Evolutionary conservation across 2,797 vertebrate genomes (phyloP), one percentile per base, ranked within the genome.

Genomic region (Phalloptychus januarius): DNA sequence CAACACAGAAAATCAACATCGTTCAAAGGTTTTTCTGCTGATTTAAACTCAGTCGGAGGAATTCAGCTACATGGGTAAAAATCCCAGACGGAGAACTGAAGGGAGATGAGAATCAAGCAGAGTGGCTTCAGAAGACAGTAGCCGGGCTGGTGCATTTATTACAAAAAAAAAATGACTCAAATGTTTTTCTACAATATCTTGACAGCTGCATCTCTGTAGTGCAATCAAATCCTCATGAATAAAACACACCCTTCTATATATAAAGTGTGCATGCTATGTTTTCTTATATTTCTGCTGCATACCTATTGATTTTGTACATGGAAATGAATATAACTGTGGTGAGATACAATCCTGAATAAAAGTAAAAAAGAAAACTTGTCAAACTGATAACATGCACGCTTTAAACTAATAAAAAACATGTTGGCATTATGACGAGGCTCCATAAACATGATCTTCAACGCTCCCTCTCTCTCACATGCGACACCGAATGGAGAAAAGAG

Each of bases 391-490:
- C 20, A 40, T 40, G 25, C 42, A 25, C 0, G 2, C 2, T 28
- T 10, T 44, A 67, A 71, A 28, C 23, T 44, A 72, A 80, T 38
- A 12, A 50, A 42, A 23, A 71, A 75, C 44, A 46, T 31, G 40
- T 28, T 52, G 36, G 50, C 4, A n/a, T 48, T 38, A 25, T 33
- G 31, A 63, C 23, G 74, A 36, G 48, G 7, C n/a, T 2, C 38
- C 54, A 46, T 31, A 61, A 16, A 72, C 38, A 72, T 38, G 23
- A 11, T 25, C 58, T 20, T 4, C 20, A 75, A 52, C 44, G 50
- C 18, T 23, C 2, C 67, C 40, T 71, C 40, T 72, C 31, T 72
- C 20, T 72, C 31, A 67, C 20, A 25, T 75, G n/a, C 3, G 56
- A 13, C 72, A 31, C 54, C 67, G 28, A 78, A 65, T 52, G 36